Percentiles rank a stretch among this genome's conserved stretches.
phyloP scores from a whole-genome alignment of 2,797 vertebrate genomes.

The Danio albolineatus region DNA sequence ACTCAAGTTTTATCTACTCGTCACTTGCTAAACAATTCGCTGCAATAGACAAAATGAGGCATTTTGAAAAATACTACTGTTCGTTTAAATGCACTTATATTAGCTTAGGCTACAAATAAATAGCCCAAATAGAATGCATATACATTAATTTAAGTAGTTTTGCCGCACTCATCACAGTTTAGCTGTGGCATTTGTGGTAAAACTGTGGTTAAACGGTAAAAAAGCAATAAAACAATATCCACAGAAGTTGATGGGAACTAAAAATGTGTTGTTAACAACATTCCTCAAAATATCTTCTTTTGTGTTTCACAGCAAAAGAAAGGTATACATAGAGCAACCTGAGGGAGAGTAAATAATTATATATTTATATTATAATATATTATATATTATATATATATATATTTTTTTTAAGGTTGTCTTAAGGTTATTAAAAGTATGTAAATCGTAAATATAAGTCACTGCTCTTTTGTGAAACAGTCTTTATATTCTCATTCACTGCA shows the following conservation, averaged over 20 bases:
- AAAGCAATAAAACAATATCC: too few species aligned
- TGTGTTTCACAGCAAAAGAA: background rate
- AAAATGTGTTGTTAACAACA: background rate
- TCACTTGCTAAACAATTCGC: background rate
- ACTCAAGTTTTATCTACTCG: background rate
- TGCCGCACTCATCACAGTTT: too few species aligned
- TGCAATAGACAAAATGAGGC: background rate
- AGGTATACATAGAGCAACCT: too few species aligned
- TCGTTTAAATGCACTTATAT: background rate
- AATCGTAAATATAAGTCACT: background rate
- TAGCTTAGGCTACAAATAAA: background rate
- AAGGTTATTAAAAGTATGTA: background rate
- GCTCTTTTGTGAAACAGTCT: background rate
- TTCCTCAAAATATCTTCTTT: background rate
- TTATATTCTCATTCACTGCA: background rate
- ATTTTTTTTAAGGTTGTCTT: background rate
- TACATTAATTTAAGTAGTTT: background rate
- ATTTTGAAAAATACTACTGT: background rate
- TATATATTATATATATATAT: too few species aligned
- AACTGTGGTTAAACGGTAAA: too few species aligned
- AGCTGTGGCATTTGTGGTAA: too few species aligned
- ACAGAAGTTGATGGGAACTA: too few species aligned
- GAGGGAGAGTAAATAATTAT: background rate
- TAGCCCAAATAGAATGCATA: background rate
- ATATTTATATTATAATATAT: too few species aligned